Evolutionary conservation across 2,888 invertebrate genomes (phyloP), one percentile per base, ranked within the genome.

Genomic region (Macrophya alboannulata): DNA sequence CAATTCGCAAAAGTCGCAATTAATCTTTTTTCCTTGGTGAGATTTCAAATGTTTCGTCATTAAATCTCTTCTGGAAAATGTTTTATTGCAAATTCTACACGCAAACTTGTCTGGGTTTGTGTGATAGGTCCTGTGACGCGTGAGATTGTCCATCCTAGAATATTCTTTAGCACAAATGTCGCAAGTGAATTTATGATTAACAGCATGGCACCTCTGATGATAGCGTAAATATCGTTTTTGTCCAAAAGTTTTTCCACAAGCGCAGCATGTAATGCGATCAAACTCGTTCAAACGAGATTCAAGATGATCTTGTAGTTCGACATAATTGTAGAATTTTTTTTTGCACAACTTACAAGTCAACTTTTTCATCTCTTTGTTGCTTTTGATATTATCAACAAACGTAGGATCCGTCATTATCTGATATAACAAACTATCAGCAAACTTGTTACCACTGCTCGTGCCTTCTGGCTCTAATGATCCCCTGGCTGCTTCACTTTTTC

Each of bases 31-130:
- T 84, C 91, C 92, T 65, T 92, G 92, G 87, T 93, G 93, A 43
- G 90, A 90, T 86, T 92, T 92, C 6, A 90, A 86, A 68, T 93
- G 93, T 88, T 93, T 93, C 83, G 92, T 92, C 81, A 93, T 86
- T 59, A 92, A 86, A 85, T 93, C 93, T 83, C 92, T 93, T 5
- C 93, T 89, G 6, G 92, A 90, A 51, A 93, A 93, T 1, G 92
- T 92, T 31, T 91, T 90, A 71, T 92, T 91, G 89, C 93, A 93
- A 31, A 87, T 90, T 48, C 89, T 89, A 85, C 93, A 93, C 0
- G 91, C 88, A 85, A 91, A 93, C 86, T 93, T 93, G 85, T 91
- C 89, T 0, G 93, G 93, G 87, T 93, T 93, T 71, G 92, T 92
- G 86, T 93, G 93, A 77, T 92, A 91, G 4, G 89, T 90, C 81